Base-by-base conservation (phyloP, 2,113 vertebrate genomes). In the Saimiri boliviensis region DNA sequence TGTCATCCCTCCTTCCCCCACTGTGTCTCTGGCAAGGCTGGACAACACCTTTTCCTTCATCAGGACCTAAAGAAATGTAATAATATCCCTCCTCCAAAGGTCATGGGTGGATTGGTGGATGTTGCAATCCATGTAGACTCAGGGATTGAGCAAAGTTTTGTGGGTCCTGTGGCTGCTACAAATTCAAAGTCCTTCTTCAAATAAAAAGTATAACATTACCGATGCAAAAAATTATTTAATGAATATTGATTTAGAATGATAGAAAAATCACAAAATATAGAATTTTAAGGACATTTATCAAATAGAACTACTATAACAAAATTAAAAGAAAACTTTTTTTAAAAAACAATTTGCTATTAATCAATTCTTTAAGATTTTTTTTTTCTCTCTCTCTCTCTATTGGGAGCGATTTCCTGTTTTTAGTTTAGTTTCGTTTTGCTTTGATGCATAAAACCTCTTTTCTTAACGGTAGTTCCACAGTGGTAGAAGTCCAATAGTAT, bases 1-100 rank as follows among this genome's bases (percentile, higher is more conserved):
- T 47, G 23, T 19, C 8, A 70, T 21, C 2, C 2, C 37, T 40
- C 37, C 12, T 3, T 35, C 1, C 2, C 32, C n/a, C 17, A 3
- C 2, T 32, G 4, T 20, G 21, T 58, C 3, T 10, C 35, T 56
- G 30, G 4, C 19, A 74, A 52, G 54, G 35, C n/a, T 63, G 13
- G n/a, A 32, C n/a, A 27, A 27, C 3, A n/a, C 5, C 13, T 71
- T 5, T 16, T 35, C 30, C 32, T 13, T 30, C 30, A 47, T 47
- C 19, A 54, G 16, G 19, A 27, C 17, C 25, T 66, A 3, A 82
- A 63, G 10, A 86, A 93, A 52, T 93, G 37, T 56, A 25, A 30
- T n/a, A 49, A 40, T 9, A 1, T 19, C 13, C 4, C 8, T 68
- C 11, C 19, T 52, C 32, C 47, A 83, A 30, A 5, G 12, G 8